These are phyloP conservation scores for Eulemur coronatus DNA, from an alignment of 2,797 vertebrate genomes.

Conservation along the genomic window DNA sequence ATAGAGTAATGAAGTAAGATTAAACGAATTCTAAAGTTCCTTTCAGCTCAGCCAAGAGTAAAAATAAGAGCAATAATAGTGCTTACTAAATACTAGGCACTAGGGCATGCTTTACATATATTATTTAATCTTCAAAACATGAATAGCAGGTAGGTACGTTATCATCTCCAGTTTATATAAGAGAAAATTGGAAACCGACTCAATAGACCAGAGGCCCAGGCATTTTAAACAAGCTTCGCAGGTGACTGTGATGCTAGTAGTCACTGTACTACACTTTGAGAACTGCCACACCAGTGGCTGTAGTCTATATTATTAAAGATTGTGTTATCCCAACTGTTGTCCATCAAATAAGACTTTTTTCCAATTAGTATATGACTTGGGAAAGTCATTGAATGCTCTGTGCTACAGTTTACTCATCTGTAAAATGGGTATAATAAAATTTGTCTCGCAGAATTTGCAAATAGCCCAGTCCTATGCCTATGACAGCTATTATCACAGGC, in stretches of 20 bases:
- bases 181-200: background rate
- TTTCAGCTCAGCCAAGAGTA: background rate
- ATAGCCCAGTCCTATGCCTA: background rate
- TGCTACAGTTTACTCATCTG: background rate
- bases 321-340: background rate
- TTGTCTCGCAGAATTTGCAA: conserved; percentile 6
- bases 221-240: background rate
- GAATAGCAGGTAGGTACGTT: background rate
- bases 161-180: background rate
- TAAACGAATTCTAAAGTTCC: background rate
- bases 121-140: conserved; percentile 22
- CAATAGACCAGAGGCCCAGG: background rate
- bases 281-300: background rate
- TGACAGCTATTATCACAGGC: background rate
- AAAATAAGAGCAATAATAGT: conserved; percentile 4
- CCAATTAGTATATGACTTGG: background rate
- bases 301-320: background rate
- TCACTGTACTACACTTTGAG: background rate
- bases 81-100: background rate
- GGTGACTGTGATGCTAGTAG: background rate
- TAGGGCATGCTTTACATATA: background rate
- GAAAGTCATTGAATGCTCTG: background rate
- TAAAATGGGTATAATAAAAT: background rate
- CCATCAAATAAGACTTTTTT: background rate
- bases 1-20: background rate